Conservation (phyloP, 1,140 invertebrate genomes). For the Euwallacea fornicatus region DNA sequence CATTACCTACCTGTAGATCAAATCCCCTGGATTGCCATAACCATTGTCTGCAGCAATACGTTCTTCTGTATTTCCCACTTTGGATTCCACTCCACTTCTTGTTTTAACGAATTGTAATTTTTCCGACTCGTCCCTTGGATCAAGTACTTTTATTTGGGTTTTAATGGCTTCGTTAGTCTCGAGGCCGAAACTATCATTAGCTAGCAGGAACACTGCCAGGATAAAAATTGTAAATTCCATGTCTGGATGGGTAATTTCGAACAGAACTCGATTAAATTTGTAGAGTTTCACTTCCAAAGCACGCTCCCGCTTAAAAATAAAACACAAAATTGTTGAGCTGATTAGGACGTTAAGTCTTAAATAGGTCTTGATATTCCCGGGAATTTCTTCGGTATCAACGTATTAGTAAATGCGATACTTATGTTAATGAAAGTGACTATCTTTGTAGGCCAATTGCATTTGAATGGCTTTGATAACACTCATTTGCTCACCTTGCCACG, state of each 20-base stretch:
- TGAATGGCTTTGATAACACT: too few relatives aligned
- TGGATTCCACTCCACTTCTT: neutral
- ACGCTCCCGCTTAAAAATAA: neutral
- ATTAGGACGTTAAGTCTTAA: too few relatives aligned
- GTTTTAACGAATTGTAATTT: neutral
- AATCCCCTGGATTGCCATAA: constrained; percentile 18
- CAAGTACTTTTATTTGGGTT: constrained; percentile 2
- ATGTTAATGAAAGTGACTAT: too few relatives aligned
- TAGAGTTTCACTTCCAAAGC: neutral
- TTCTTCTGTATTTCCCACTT: constrained; percentile 3
- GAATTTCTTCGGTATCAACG: too few relatives aligned
- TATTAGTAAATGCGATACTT: too few relatives aligned
- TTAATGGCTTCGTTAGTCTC: neutral
- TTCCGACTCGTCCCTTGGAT: neutral
- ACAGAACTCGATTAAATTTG: neutral
- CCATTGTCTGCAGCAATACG: constrained; percentile 3
- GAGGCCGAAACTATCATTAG: neutral
- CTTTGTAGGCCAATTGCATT: too few relatives aligned
- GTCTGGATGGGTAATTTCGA: constrained; percentile 1
- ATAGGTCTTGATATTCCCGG: too few relatives aligned
- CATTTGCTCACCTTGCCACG: too few relatives aligned
- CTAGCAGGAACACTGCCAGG: neutral
- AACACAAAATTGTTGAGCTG: too few relatives aligned
- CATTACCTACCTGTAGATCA: constrained; percentile 18
- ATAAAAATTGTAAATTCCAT: constrained; percentile 5